Evolutionary conservation across 2,888 invertebrate genomes (phyloP), one percentile per base, ranked within the genome.

Genomic region (Agriopis leucophaearia): DNA sequence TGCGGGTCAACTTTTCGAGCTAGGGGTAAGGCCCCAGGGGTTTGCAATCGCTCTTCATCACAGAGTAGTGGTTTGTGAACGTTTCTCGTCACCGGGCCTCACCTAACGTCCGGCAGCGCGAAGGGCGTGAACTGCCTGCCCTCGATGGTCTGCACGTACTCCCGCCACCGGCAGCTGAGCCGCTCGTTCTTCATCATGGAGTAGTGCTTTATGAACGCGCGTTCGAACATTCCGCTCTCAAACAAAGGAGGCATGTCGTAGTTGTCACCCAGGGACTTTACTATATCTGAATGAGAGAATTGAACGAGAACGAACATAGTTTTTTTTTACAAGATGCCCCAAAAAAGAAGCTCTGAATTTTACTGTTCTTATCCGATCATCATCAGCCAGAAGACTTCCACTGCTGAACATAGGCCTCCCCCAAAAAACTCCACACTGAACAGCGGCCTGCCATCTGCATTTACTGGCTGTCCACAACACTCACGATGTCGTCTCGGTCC

Each of bases 41-140:
- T 27, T 27, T 27, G 27, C 27, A 27, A 27, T 5, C 5, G 5
- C 27, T 27, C 27, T 5, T 27, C 27, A 27, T 45, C 15, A 10
- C 13, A 10, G 12, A 42, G 12, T 13, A 13, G 42, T 42, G 42
- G n/a, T 45, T 45, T 45, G 15, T 8, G 27, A 15, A 45, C 15
- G 45, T n/a, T 3, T 7, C 45, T 6, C 15, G 4, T 47, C 1
- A 16, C 0, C 0, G 8, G 1, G 13, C 15, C 52, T 36, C 36
- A 65, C 65, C 48, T 60, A 2, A 50, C 55, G 13, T 65, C 65
- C 8, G 65, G 65, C n/a, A 65, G 44, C 44, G 42, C 40, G 42
- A 55, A 55, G n/a, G 65, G 65, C 42, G 59, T 6, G 16, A 44
- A 65, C 2, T n/a, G 9, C 16, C 50, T 40, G 9, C 13, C 50